Evolutionary conservation across 1,140 invertebrate species (phyloP).

Genomic region (Teleopsis dalmanni): DNA sequence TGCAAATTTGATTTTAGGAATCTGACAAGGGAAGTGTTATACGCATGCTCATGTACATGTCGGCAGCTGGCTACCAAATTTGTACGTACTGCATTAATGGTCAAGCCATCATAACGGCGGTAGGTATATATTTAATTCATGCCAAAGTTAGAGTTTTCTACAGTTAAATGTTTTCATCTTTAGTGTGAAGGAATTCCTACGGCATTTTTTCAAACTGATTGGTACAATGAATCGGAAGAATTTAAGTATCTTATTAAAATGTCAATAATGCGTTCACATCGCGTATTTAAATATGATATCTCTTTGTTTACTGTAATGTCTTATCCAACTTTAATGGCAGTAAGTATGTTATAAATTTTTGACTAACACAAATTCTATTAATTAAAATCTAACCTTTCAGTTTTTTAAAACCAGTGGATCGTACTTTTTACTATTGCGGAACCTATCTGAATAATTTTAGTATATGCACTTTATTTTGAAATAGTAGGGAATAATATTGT

Average conservation of each 20-base stretch:
- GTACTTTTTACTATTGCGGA: no score
- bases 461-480: no score
- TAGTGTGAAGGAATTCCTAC: constrained; percentile 29
- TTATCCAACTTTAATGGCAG: no score
- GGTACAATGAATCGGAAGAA: constrained; percentile 28
- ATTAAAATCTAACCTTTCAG: no score
- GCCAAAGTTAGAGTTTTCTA: background rate
- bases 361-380: no score
- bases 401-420: no score
- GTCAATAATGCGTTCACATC: constrained; percentile 36
- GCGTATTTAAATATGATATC: constrained; percentile 25
- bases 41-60: constrained; percentile 32
- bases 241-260: constrained; percentile 30
- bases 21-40: constrained; percentile 10
- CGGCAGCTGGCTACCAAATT: constrained; percentile 29
- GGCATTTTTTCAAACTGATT: constrained; percentile 26
- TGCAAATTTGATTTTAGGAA: no score
- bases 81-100: constrained; percentile 37
- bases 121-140: constrained; percentile 8
- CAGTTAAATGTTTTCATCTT: background rate
- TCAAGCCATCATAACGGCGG: constrained; percentile 25
- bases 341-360: no score
- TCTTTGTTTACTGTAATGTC: no score
- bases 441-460: no score
- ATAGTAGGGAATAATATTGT: no score